A percentile compares a stretch with the other conserved stretches of the same genome.
These are phyloP conservation scores for Phrynocephalus vlangalii DNA, from an alignment of 2,797 vertebrate genomes.

Conservation along the genomic window DNA sequence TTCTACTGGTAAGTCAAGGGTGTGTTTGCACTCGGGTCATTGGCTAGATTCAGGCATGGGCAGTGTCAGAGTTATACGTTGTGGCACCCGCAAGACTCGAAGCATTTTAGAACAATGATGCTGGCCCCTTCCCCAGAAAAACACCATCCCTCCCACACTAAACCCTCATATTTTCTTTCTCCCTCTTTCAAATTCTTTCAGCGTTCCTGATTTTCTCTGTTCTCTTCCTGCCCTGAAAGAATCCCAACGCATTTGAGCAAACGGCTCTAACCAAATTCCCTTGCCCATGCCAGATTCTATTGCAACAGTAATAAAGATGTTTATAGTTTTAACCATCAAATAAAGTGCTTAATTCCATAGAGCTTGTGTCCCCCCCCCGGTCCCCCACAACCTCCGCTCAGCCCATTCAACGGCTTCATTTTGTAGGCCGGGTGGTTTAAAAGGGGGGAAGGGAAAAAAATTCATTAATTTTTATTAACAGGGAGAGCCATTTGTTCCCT, in stretches of 20 bases:
- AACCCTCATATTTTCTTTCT: accelerated
- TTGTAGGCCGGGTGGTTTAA: constrained; percentile 79
- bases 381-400: constrained; percentile 30
- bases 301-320: constrained; percentile 69
- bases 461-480: constrained; percentile 98
- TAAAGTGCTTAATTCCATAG: constrained; percentile 72
- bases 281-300: constrained; percentile 50
- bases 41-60: not conserved
- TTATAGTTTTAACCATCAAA: constrained; percentile 72
- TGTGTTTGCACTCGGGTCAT: not conserved
- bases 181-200: not conserved
- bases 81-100: not conserved
- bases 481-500: constrained; percentile 87
- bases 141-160: too few species aligned
- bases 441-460: constrained; percentile 77
- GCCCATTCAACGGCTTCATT: constrained; percentile 82
- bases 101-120: not conserved
- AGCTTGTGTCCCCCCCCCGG: constrained; percentile 47
- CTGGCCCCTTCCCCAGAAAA: not conserved
- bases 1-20: not conserved
- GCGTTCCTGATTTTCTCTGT: constrained; percentile 5
- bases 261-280: constrained; percentile 48
- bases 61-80: too few species aligned
- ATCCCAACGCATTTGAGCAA: not conserved
- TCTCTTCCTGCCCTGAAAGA: not conserved